Evolutionary conservation across 2,113 vertebrate species (phyloP).

Genomic region (Camelus dromedarius): DNA sequence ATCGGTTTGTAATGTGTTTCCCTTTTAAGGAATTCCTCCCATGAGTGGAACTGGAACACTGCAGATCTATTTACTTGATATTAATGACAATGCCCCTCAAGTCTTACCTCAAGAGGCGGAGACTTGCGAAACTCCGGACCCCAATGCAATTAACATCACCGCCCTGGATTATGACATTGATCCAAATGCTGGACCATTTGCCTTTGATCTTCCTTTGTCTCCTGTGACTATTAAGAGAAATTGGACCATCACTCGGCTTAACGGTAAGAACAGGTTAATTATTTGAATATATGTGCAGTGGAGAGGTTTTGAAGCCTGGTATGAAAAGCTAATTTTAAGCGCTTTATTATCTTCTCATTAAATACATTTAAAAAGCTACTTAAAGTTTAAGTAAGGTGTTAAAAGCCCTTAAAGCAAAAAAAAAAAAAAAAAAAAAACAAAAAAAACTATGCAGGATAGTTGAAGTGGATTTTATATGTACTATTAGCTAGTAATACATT

Average conservation of each 20-base stretch:
- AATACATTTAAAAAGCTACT: conserved; percentile 49
- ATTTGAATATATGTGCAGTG: neutral
- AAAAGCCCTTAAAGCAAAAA: neutral
- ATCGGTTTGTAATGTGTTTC: conserved; percentile 54
- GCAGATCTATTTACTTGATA: conserved; percentile 95
- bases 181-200: conserved; percentile 97
- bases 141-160: conserved; percentile 97
- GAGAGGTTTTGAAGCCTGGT: conserved; percentile 48
- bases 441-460: neutral
- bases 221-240: conserved; percentile 94
- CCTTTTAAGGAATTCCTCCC: conserved; percentile 90
- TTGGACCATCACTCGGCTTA: conserved; percentile 97
- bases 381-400: conserved; percentile 55
- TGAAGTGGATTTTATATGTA: neutral
- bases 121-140: conserved; percentile 95
- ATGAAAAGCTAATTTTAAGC: conserved; percentile 56
- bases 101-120: conserved; percentile 95
- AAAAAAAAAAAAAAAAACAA: neutral
- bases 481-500: neutral
- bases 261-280: conserved; percentile 88
- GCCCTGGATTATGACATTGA: conserved; percentile 96
- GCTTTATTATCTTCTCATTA: conserved; percentile 58
- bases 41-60: conserved; percentile 97
- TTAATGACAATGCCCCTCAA: conserved; percentile 97
- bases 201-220: conserved; percentile 93